Evolutionary conservation across 2,888 invertebrate genomes (phyloP).

Genomic region (Cerceris rybyensis): DNA sequence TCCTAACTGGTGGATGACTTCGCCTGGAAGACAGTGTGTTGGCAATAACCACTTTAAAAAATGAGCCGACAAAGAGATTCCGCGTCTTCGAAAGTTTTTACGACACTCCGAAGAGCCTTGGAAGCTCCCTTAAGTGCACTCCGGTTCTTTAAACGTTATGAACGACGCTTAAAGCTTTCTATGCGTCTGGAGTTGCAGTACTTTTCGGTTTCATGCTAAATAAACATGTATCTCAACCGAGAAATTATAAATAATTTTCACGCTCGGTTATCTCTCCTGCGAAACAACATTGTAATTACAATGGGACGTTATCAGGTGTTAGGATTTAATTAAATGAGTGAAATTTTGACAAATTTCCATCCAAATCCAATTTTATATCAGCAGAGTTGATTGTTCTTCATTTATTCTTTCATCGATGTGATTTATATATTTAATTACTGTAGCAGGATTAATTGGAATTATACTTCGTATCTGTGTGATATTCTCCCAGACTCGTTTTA

Average conservation of each 20-base stretch:
- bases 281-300: neutral
- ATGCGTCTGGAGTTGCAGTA: conserved; percentile 3
- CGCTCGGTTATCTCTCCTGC: neutral
- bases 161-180: conserved; percentile 48
- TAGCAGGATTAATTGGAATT: too few species aligned
- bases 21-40: conserved; percentile 23
- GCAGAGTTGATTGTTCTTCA: too few species aligned
- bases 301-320: too few species aligned
- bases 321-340: too few species aligned
- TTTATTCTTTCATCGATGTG: too few species aligned
- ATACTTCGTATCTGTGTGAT: too few species aligned
- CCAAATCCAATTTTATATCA: too few species aligned
- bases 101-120: conserved; percentile 24
- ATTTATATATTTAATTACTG: too few species aligned
- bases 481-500: too few species aligned
- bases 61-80: conserved; percentile 58
- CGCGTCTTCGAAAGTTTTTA: conserved; percentile 53
- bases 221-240: neutral
- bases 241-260: neutral
- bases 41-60: conserved; percentile 44
- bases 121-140: conserved; percentile 50
- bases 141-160: conserved; percentile 51
- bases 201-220: conserved; percentile 4
- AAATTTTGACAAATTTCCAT: too few species aligned
- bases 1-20: conserved; percentile 24